Evolutionary conservation across 2,113 vertebrate species (phyloP), one percentile per base, ranked within the genome.

Genomic region (Corythaixoides concolor): DNA sequence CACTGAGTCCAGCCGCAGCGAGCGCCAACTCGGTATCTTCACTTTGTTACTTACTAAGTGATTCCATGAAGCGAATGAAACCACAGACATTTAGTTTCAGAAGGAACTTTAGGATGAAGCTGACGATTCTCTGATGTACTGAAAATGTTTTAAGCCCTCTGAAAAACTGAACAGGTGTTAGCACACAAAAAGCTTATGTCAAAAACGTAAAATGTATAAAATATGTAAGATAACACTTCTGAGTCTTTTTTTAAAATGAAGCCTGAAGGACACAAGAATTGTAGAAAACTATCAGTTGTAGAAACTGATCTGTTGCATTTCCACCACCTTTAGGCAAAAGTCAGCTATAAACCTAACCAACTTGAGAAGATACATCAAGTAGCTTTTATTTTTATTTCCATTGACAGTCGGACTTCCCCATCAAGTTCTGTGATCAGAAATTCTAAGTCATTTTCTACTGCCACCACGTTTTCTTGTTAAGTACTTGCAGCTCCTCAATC

Each of bases 81-180:
- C 28, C 33, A 33, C 60, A 62, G 1, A 2, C 12, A 30, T 22
- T n/a, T 9, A n/a, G 22, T 16, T 63, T 53, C 68, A 69, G 63
- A 35, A 79, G 23, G 60, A 79, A 52, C 18, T 66, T 32, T 3
- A 78, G 59, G 28, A 37, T 10, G 11, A 56, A 43, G 52, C 32
- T 56, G 39, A n/a, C 30, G 39, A 33, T 12, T 60, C 56, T 41
- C 32, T 22, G 26, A 72, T 2, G 19, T 8, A 75, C 39, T 27
- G n/a, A 59, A 63, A 59, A 50, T 0, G 2, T 72, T 59, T 13
- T 1, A 45, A 59, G 66, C 0, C 0, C 21, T 52, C 1, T 24
- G 19, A 81, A 55, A 87, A 89, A 39, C 21, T 15, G 5, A 17
- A 22, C 0, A 41, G 30, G 15, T 39, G 20, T 33, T 47, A 67